Percentiles rank a stretch among this genome's conserved stretches.
Conservation (phyloP, 2,113 vertebrate species). For the Leptosomus discolor region DNA sequence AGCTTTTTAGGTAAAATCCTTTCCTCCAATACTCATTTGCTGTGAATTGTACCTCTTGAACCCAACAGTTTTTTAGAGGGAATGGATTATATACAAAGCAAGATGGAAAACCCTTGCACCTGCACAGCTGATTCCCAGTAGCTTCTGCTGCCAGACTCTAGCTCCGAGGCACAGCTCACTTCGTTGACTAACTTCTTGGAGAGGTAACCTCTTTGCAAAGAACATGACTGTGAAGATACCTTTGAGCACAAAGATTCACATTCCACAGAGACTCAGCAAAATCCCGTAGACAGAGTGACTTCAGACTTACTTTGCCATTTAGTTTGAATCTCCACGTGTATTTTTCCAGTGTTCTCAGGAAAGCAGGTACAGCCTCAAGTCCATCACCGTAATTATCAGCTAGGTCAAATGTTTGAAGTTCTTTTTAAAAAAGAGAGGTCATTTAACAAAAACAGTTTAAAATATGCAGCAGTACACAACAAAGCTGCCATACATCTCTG, state of each 20-base stretch:
- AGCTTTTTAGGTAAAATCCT: neutral
- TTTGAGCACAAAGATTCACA: neutral
- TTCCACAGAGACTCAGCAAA: neutral
- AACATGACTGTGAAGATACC: neutral
- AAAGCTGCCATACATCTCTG: neutral
- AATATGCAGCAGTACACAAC: neutral
- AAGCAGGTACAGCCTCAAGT: neutral
- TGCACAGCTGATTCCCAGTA: neutral
- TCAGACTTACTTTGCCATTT: neutral
- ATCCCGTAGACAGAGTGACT: neutral
- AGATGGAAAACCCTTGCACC: neutral
- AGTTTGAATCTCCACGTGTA: neutral
- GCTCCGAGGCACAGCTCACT: neutral
- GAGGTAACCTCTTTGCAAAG: neutral
- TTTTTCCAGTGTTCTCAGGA: neutral
- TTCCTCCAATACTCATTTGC: neutral
- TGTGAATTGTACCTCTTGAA: neutral
- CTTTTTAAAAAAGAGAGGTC: neutral
- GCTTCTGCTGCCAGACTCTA: too few relatives aligned
- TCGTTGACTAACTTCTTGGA: neutral
- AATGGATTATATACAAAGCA: neutral
- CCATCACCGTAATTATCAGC: neutral
- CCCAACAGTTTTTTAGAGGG: accelerated
- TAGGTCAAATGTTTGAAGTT: neutral
- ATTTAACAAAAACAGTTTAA: neutral